Evolutionary conservation across 2,888 invertebrate species (phyloP).

Genomic region (Spatulosminthurus flaviceps): DNA sequence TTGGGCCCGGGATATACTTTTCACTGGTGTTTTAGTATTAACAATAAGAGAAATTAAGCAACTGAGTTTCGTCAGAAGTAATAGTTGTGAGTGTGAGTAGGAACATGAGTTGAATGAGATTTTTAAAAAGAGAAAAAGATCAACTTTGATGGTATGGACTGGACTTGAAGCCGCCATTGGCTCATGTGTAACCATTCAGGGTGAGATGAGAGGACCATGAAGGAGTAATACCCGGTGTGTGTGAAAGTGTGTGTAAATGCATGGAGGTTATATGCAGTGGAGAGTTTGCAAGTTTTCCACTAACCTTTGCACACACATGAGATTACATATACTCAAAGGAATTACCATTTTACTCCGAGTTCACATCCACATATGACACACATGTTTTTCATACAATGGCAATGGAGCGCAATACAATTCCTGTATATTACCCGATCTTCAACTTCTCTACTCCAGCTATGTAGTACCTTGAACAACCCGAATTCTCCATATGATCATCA

Average conservation of each 20-base stretch:
- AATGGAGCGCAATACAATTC: slow-evolving; percentile 3
- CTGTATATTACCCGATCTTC: neutral
- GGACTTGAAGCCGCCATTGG: slow-evolving; percentile 11
- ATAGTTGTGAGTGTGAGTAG: neutral
- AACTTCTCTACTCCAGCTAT: neutral
- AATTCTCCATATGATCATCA: too few relatives aligned
- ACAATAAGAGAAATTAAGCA: neutral
- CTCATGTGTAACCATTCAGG: slow-evolving; percentile 14
- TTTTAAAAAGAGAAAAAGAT: neutral
- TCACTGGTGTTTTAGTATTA: too few relatives aligned
- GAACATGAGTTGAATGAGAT: neutral
- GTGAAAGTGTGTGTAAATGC: neutral
- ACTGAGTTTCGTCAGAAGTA: neutral
- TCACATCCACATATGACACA: slow-evolving; percentile 13
- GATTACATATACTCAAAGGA: neutral
- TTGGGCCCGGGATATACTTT: too few relatives aligned
- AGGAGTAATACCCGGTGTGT: neutral
- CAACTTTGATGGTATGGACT: neutral
- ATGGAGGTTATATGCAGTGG: neutral
- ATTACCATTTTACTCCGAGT: slow-evolving; percentile 9
- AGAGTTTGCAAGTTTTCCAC: neutral
- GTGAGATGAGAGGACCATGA: neutral
- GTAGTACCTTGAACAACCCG: too few relatives aligned
- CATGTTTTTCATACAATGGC: slow-evolving; percentile 8
- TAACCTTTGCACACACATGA: slow-evolving; percentile 18